Evolutionary conservation across 2,888 invertebrate species (phyloP).

Genomic region (Tyria jacobaeae): DNA sequence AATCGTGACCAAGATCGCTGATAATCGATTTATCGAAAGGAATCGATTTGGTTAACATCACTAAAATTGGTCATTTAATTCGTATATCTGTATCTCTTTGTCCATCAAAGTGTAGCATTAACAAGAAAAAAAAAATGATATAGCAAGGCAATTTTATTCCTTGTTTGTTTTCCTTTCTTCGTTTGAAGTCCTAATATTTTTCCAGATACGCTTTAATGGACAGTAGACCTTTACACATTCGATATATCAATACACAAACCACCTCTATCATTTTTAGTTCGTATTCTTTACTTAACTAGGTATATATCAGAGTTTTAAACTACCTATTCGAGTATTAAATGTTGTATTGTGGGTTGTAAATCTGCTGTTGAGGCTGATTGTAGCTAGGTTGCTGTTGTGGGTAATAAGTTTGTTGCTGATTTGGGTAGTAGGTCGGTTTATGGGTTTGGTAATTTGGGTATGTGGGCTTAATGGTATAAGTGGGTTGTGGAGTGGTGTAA

Average conservation of each 20-base stretch:
- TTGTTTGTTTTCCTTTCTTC: background rate
- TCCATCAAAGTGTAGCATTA: slow-evolving; percentile 26
- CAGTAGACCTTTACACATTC: background rate
- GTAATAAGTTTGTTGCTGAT: slow-evolving; percentile 31
- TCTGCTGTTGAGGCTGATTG: slow-evolving; percentile 41
- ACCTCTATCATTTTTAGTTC: slow-evolving; percentile 14
- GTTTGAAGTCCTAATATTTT: background rate
- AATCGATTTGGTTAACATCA: slow-evolving; percentile 36
- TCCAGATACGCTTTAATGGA: background rate
- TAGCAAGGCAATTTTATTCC: background rate
- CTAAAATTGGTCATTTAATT: slow-evolving; percentile 52
- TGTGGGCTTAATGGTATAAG: slow-evolving; percentile 9
- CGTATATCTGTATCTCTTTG: slow-evolving; percentile 49
- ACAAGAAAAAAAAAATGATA: background rate
- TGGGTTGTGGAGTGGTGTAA: slow-evolving; percentile 11
- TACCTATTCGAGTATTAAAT: slow-evolving; percentile 9
- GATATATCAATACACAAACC: slow-evolving; percentile 14
- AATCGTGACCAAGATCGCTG: slow-evolving; percentile 78
- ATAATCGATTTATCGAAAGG: slow-evolving; percentile 34
- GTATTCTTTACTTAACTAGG: background rate
- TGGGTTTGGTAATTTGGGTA: background rate
- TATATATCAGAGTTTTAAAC: slow-evolving; percentile 5
- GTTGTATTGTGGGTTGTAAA: slow-evolving; percentile 36
- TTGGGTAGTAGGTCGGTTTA: slow-evolving; percentile 38
- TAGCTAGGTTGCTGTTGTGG: slow-evolving; percentile 6